A percentile compares a stretch with the other conserved stretches of the same genome.
These are phyloP conservation scores for Leucania comma DNA, from an alignment of 2,888 invertebrate species.

Conservation along the genomic window DNA sequence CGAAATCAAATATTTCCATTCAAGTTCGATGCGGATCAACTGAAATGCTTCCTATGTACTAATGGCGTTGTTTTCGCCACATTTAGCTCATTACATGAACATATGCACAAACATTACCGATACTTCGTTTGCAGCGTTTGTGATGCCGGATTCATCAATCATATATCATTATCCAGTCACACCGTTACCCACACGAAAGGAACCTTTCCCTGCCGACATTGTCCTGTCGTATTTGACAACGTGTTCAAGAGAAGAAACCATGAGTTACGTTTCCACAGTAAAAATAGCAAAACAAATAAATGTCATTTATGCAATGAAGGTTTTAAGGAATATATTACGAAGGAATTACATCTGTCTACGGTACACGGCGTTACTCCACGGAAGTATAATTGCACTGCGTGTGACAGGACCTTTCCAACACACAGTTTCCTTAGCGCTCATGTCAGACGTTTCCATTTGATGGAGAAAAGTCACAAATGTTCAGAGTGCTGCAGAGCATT, in stretches of 20 bases:
- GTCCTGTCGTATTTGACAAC: conserved; percentile 82
- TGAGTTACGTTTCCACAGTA: conserved; percentile 76
- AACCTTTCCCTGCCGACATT: conserved; percentile 73
- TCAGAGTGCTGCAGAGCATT: conserved; percentile 63
- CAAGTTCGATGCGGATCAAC: conserved; percentile 52
- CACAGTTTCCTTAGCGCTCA: conserved; percentile 33
- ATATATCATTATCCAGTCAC: conserved; percentile 69
- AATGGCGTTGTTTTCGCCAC: conserved; percentile 30
- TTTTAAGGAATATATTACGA: conserved; percentile 66
- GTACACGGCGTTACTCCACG: conserved; percentile 44
- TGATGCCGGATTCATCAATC: conserved; percentile 74
- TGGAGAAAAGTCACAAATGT: conserved; percentile 70
- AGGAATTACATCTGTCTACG: conserved; percentile 64
- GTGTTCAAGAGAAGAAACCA: conserved; percentile 80
- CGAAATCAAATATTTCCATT: conserved; percentile 68
- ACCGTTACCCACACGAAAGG: conserved; percentile 71
- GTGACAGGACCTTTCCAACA: conserved; percentile 43
- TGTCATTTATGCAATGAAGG: conserved; percentile 72
- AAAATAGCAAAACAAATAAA: too few relatives aligned
- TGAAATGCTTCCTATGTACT: conserved; percentile 56
- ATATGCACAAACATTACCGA: conserved; percentile 77
- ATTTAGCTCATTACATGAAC: conserved; percentile 69
- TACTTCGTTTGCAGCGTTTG: conserved; percentile 77
- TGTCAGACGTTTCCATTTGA: conserved; percentile 58
- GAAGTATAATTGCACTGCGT: conserved; percentile 36